Conservation (phyloP, 1,140 invertebrate species). For the Heliconius himera region DNA sequence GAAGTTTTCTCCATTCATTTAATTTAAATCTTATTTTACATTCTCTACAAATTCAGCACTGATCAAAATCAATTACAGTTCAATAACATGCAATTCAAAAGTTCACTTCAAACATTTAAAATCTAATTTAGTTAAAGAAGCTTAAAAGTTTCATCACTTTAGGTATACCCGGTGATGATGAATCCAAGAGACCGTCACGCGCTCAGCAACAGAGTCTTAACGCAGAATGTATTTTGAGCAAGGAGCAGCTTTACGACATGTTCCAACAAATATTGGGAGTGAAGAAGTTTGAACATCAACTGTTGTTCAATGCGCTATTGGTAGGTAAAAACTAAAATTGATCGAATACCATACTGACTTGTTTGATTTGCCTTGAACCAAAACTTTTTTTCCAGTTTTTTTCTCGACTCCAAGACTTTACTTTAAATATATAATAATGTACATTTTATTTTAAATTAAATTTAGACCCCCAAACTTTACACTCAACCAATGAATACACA, state of each 20-base stretch:
- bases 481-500: no score
- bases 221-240: conserved; percentile 95
- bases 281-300: conserved; percentile 99
- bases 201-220: conserved; percentile 94
- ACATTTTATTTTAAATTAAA: neutral
- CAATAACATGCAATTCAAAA: conserved; percentile 1
- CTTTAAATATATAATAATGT: neutral
- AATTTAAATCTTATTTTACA: neutral
- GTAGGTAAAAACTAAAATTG: conserved; percentile 79
- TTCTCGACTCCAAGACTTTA: neutral
- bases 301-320: conserved; percentile 99
- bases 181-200: conserved; percentile 91
- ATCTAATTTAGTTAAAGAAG: neutral
- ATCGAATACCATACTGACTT: no score
- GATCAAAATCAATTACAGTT: neutral
- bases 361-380: no score
- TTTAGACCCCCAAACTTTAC: neutral
- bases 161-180: conserved; percentile 89
- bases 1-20: neutral
- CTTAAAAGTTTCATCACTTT: conserved; percentile 22
- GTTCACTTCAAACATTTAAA: neutral
- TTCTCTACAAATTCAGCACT: neutral
- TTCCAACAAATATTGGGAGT: conserved; percentile 99
- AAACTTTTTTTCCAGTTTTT: no score
- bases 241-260: conserved; percentile 99